Evolutionary conservation across 92 coral and sea anemone species (phyloP).

Genomic region (Diadumene lineata): DNA sequence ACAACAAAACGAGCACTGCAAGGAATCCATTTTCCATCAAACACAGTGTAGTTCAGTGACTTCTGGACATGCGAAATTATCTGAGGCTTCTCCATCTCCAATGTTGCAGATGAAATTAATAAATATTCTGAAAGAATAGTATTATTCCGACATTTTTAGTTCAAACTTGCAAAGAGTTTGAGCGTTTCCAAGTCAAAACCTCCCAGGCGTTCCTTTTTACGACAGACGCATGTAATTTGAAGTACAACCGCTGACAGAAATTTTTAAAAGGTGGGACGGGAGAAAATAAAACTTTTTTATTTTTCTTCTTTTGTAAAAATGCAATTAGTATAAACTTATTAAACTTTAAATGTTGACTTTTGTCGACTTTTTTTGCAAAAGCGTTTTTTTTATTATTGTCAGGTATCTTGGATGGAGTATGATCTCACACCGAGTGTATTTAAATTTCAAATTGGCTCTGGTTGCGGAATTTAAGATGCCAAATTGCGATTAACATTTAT

Average conservation of each 20-base stretch:
- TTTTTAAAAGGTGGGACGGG: too few species aligned
- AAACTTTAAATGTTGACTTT: background rate
- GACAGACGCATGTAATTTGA: background rate
- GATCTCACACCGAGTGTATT: background rate
- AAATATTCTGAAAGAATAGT: too few species aligned
- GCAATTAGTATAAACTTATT: background rate
- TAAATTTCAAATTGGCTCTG: constrained; percentile 2
- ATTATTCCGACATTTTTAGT: too few species aligned
- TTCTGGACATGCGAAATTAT: constrained; percentile 85
- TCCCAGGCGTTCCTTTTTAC: background rate
- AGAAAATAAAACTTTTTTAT: too few species aligned
- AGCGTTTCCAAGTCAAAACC: constrained; percentile 10
- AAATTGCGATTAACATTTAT: background rate
- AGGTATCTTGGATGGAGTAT: background rate
- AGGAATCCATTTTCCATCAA: constrained; percentile 94
- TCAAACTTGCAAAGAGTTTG: too few species aligned
- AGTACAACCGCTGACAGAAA: constrained; percentile 8
- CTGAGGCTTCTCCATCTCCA: constrained; percentile 71
- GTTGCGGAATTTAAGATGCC: background rate
- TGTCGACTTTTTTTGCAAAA: background rate
- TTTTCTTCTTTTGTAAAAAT: background rate
- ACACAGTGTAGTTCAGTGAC: constrained; percentile 80
- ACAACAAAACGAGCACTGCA: constrained; percentile 97
- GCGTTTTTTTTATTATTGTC: background rate
- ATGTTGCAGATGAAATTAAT: background rate